Evolutionary conservation across 1,140 invertebrate species (phyloP), one percentile per base, ranked within the genome.

Genomic region (Ladona fulva): DNA sequence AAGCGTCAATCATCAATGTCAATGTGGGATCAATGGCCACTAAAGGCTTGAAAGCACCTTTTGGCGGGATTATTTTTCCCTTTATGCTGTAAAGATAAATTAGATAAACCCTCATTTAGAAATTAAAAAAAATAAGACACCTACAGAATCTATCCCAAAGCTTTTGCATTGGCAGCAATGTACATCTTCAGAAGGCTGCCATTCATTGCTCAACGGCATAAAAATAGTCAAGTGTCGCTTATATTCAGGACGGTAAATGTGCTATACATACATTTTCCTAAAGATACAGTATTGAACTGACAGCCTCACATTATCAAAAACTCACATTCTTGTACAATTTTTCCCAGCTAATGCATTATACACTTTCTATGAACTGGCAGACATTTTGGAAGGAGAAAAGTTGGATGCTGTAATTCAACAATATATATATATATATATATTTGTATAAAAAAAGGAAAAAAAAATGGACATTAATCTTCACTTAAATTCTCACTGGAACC

Each of bases 171-270:
- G n/a, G 52, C 52, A 66, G 52, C n/a, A 66, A 66, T 66, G 29
- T 37, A 6, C 14, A 22, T 66, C 52, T 66, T 22, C 52, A 66
- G 52, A 66, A 66, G 52, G 52, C 52, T 22, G 52, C 52, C 52
- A 66, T 66, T 12, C 52, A 19, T 22, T 66, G 52, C n/a, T 29
- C n/a, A 37, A 76, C 29, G 42, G 75, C 75, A 76, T 76, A 76
- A 76, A 76, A 76, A 76, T 76, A 76, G 75, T 37, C 22, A 37
- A 76, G 25, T 76, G 75, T 29, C 25, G 24, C 1, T 76, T 37
- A 37, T 42, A 11, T 76, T 76, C 11, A 76, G 75, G 75, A 76
- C 75, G 75, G 75, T 76, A 76, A 76, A 76, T 76, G 42, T 76
- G 42, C 25, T 66, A 66, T 66, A 66, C 52, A 66, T 66, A 66